Evolutionary conservation across 2,888 invertebrate species (phyloP), one percentile per base, ranked within the genome.

Genomic region (Sarcophaga carnaria): DNA sequence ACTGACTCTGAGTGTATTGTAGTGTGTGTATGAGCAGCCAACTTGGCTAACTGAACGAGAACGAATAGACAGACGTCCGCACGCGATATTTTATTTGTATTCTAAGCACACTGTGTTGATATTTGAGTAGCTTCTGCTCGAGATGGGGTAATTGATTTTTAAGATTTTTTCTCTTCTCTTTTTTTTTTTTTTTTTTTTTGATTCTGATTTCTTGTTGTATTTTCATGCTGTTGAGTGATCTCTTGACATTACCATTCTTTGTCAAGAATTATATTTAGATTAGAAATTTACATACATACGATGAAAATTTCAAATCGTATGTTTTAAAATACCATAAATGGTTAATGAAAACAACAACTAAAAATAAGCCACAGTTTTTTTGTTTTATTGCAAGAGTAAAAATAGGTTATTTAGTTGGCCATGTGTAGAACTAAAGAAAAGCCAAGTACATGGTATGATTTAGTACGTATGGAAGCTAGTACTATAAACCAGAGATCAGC

Each of bases 61-160:
- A 80, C 45, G 49, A 77, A 62, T 22, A 60, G 37, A 37, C 37
- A 37, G 37, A 37, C 10, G 37, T 80, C 78, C 87, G 87, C 87
- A 87, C 87, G 87, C 87, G 87, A 87, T 87, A 70, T 63, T 83
- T 72, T 78, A 54, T 54, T 66, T 59, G 63, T 22, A 60, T 79
- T 77, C 47, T 12, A 64, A 60, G n/a, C 37, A 76, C 70, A 76
- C 63, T 75, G 71, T 78, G 78, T 63, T 79, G 87, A 87, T 87
- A 87, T 85, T 85, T 85, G 85, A 87, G 78, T 69, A 85, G 87
- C 87, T 85, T 85, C 85, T 87, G 78, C 87, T 87, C 37, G n/a
- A 83, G 80, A 80, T 77, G 63, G 84, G 71, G 62, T 78, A 87
- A 83, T 82, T 81, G 85, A 80, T 87, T 84, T 77, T 75, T 74